A percentile compares a stretch with the other conserved stretches of the same genome.
These are phyloP conservation scores for Archivesica marissinica DNA, from an alignment of 1,140 invertebrate species.

Conservation along the genomic window DNA sequence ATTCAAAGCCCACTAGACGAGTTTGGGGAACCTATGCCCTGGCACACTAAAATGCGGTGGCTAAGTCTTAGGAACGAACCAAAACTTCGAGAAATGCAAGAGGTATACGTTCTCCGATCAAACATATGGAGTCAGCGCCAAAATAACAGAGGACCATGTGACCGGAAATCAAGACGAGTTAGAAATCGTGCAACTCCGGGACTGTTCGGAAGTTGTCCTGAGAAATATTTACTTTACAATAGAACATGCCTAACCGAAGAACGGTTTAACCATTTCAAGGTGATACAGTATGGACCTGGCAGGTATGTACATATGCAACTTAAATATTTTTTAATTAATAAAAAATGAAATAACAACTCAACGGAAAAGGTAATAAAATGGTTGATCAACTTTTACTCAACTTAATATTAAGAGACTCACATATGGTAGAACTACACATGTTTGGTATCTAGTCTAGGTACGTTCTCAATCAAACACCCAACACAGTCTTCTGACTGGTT, in stretches of 20 bases:
- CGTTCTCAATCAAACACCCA: too few species aligned
- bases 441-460: too few species aligned
- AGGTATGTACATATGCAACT: too few species aligned
- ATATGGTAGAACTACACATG: too few species aligned
- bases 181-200: slow-evolving; percentile 55
- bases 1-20: slow-evolving; percentile 67
- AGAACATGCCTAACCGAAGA: slow-evolving; percentile 54
- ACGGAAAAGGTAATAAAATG: too few species aligned
- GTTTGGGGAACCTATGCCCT: slow-evolving; percentile 63
- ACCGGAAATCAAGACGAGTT: slow-evolving; percentile 55
- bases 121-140: slow-evolving; percentile 65
- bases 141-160: slow-evolving; percentile 65
- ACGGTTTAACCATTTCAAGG: slow-evolving; percentile 28
- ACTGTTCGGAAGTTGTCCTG: slow-evolving; percentile 64
- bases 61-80: slow-evolving; percentile 69
- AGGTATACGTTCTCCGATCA: slow-evolving; percentile 64
- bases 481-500: too few species aligned
- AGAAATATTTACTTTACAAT: slow-evolving; percentile 65
- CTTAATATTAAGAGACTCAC: too few species aligned
- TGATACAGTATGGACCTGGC: slow-evolving; percentile 49
- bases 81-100: slow-evolving; percentile 73
- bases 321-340: too few species aligned
- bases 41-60: slow-evolving; percentile 73
- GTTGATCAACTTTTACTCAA: too few species aligned
- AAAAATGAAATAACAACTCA: too few species aligned